Evolutionary conservation across 30 jellyfish, hydroid and myxozoan species (phyloP), one percentile per base, ranked within the genome.

Genomic region (Calvadosia cruxmelitensis): DNA sequence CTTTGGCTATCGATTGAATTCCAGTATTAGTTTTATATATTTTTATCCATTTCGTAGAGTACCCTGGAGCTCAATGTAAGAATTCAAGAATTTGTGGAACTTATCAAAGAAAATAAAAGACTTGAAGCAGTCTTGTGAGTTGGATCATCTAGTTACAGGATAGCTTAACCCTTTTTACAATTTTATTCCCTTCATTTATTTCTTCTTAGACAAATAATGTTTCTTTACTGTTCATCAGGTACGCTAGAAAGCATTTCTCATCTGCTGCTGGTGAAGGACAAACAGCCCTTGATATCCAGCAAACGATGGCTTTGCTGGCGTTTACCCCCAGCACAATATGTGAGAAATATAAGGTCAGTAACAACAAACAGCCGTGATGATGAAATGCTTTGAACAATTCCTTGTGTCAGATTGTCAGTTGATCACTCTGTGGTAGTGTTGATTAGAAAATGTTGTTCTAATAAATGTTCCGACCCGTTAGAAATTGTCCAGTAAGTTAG

Each of bases 31-130:
- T 42, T 42, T 42, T 1, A 3, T 0, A 13, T 34, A 5, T 75
- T 42, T 52, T 29, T 15, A 7, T 28, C 15, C 53, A 34, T 5
- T 53, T 71, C 50, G 25, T 77, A 89, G 84, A 89, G 98, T 75
- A 76, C 93, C 32, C 78, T 89, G 52, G 98, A 89, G 53, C 31
- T 89, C 70, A 89, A 89, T 67, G 82, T 89, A 32, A 76, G 98
- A 74, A 73, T 89, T 32, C 98, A 89, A 77, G 98, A 89, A 66
- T 89, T 89, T 73, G 94, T 89, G 35, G 95, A 81, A 64, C 73
- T 89, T 33, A 78, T 89, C 20, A 82, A 89, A 62, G 83, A 77
- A 52, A 75, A 73, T 10, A 35, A 51, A 32, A 64, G 98, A 52
- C 52, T 73, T 15, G 94, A 89, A 32, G 98, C 98, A 29, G 93